Percentiles rank a stretch among this genome's conserved stretches.
Conservation (phyloP, 2,797 vertebrate species). For the Channallabes apus region DNA sequence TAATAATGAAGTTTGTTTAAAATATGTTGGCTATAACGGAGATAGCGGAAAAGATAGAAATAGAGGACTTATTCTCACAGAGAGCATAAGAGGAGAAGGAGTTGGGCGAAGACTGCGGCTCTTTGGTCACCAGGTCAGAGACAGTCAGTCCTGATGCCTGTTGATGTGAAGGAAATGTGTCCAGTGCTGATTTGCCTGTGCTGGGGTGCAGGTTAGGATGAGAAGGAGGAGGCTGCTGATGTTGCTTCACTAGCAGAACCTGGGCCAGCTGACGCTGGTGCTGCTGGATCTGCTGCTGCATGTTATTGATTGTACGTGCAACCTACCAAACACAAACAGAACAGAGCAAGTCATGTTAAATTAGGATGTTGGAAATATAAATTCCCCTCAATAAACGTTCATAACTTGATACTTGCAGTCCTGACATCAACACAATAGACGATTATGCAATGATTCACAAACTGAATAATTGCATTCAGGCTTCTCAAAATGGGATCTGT, state of each 20-base stretch:
- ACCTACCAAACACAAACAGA: slow-evolving; percentile 71
- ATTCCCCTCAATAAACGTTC: not conserved
- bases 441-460: not conserved
- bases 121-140: slow-evolving; percentile 98
- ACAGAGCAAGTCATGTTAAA: not conserved
- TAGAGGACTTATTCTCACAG: slow-evolving; percentile 72
- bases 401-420: not conserved
- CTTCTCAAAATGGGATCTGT: not conserved
- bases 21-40: not conserved
- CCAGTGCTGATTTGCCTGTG: slow-evolving; percentile 87
- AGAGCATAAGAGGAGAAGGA: slow-evolving; percentile 92
- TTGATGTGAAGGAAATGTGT: slow-evolving; percentile 87
- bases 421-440: not conserved
- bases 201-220: slow-evolving; percentile 70
- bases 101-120: slow-evolving; percentile 91
- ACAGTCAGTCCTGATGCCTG: slow-evolving; percentile 86
- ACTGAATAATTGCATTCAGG: not conserved
- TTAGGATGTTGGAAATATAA: not conserved
- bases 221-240: slow-evolving; percentile 76
- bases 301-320: slow-evolving; percentile 99
- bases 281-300: slow-evolving; percentile 99
- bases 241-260: slow-evolving; percentile 97
- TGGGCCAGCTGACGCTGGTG: slow-evolving; percentile 99
- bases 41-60: not conserved
- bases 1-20: not conserved